Evolutionary conservation across 2,797 vertebrate species (phyloP), one percentile per base, ranked within the genome.

Genomic region (Perdix hodgsoniae): DNA sequence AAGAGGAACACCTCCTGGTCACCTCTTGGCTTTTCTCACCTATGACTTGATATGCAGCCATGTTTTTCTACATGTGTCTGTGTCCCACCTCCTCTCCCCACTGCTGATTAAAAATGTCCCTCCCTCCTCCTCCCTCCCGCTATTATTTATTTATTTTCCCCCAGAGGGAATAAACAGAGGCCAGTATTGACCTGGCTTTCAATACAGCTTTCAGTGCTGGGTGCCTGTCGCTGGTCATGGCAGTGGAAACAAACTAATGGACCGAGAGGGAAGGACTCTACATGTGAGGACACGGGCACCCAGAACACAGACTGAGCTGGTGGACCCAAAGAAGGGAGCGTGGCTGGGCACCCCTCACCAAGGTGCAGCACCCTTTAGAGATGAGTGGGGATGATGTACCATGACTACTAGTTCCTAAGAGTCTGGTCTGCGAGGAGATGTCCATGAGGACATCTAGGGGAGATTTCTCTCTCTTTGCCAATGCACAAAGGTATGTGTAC

Each of bases 171-270:
- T 86, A 92, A 94, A 92, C 84, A 72, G 78, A 57, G 75, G 31
- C 81, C 74, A 59, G 49, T 96, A 97, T 97, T 97, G 97, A 97
- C 88, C 86, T 60, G 80, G 90, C 95, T 97, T 96, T 97, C 96
- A 97, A 95, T 86, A 92, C 60, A 95, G 97, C 94, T 97, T 96
- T 96, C 96, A 96, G 88, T 91, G 81, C 63, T 0, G 71, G 39
- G 29, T 69, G 87, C 74, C 81, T 91, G 94, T 83, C 80, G 91
- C 90, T 90, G 95, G 80, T 83, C 91, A 92, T 74, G 70, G 77
- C 79, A 95, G 33, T 76, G 93, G 95, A 94, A 96, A 94, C 78
- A 95, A 94, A 78, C 94, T 96, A 97, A 97, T 95, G 94, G 95
- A 96, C 78, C 24, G 84, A 96, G 92, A 95, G 71, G 67, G 72